A percentile compares a stretch with the other conserved stretches of the same genome.
These are phyloP conservation scores for Chrysochloris asiatica DNA, from an alignment of 2,113 vertebrate species.

Conservation along the genomic window DNA sequence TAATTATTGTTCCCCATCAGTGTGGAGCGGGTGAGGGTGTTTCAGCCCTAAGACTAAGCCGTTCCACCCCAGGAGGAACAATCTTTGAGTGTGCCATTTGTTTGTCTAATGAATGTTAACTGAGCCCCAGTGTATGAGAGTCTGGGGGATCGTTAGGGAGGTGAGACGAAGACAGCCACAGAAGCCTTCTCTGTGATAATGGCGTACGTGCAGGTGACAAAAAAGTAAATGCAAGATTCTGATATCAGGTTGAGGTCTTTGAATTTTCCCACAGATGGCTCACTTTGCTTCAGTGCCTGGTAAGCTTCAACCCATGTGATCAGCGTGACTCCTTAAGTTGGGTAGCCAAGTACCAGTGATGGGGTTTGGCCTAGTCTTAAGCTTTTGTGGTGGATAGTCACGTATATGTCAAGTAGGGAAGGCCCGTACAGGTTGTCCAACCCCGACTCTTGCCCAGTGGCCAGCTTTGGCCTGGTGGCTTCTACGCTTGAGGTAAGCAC, in stretches of 20 bases:
- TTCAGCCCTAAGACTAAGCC: neutral
- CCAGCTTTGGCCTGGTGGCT: neutral
- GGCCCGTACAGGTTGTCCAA: neutral
- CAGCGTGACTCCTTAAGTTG: neutral
- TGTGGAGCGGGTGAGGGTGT: neutral
- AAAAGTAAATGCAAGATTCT: neutral
- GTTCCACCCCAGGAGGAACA: neutral
- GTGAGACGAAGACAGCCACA: neutral
- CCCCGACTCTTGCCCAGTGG: neutral
- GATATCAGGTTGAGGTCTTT: neutral
- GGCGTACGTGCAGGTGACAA: neutral
- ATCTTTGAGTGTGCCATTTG: neutral
- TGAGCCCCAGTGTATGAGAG: neutral
- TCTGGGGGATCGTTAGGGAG: neutral
- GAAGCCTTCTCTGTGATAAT: neutral
- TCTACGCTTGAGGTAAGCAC: neutral
- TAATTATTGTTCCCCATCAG: neutral
- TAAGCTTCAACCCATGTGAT: neutral
- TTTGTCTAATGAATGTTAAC: neutral
- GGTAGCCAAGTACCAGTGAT: neutral
- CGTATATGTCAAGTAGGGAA: neutral
- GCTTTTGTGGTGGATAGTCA: neutral
- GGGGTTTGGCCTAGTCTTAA: neutral
- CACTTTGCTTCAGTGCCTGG: neutral
- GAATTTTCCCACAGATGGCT: slow-evolving; percentile 3